Conservation (phyloP, 2,797 vertebrate species). For the Cynopterus sphinx region DNA sequence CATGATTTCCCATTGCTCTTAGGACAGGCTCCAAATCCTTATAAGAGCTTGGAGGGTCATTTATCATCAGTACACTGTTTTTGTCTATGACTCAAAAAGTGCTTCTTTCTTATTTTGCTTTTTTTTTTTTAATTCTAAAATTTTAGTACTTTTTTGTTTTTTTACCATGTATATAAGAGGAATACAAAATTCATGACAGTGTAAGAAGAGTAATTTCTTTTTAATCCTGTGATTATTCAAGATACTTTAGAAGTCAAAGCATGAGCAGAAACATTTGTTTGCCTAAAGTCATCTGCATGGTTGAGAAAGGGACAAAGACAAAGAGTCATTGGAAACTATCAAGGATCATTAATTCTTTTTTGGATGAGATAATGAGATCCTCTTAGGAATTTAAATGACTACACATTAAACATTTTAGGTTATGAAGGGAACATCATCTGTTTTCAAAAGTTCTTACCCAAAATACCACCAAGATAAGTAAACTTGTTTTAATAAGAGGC, state of each 20-base stretch:
- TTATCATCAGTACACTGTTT: neutral
- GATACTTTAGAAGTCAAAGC: constrained; percentile 62
- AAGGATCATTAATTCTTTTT: constrained; percentile 81
- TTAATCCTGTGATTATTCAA: constrained; percentile 33
- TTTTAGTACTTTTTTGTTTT: neutral
- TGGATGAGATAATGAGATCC: constrained; percentile 79
- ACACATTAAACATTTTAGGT: constrained; percentile 73
- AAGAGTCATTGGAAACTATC: constrained; percentile 78
- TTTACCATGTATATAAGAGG: neutral
- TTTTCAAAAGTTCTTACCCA: constrained; percentile 66
- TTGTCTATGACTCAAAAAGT: neutral
- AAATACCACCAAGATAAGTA: constrained; percentile 53
- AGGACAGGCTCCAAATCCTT: neutral
- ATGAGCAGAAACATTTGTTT: constrained; percentile 63
- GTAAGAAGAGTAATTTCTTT: constrained; percentile 46
- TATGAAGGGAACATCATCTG: constrained; percentile 63
- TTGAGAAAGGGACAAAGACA: constrained; percentile 75
- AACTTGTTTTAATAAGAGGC: constrained; percentile 14
- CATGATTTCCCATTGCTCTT: neutral
- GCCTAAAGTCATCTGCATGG: constrained; percentile 68
- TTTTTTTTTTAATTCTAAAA: constrained; percentile 4
- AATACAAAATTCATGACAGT: neutral
- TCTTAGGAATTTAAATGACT: constrained; percentile 78
- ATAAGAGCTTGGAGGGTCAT: neutral
- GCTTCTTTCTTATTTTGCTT: neutral